Base-by-base conservation (phyloP, 1,140 invertebrate species). In the Ceratosolen fusciceps region DNA sequence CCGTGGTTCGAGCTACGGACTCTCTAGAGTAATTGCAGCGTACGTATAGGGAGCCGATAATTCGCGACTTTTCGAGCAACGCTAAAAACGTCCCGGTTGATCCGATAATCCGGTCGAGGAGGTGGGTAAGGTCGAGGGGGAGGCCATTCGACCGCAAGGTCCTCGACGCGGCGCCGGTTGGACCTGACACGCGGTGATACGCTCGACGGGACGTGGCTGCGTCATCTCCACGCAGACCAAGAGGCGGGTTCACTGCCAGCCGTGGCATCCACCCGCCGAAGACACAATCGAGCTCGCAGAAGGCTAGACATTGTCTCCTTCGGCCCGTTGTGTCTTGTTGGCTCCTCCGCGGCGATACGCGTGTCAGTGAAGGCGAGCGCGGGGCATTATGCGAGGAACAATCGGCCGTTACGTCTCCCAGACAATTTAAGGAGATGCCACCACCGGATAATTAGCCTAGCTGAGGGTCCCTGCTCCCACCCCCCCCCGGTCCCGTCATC, bases 341-440 rank as follows among this genome's bases (percentile, higher is more conserved):
- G 47, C 34, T 62, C 58, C 29, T 54, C n/a, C 54, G 39, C 56
- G 73, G 26, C 37, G 54, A n/a, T 76, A 68, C 77, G 71, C 67
- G 81, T 78, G 72, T 26, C 72, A 62, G 80, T 47, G 58, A 75
- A 74, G 71, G 80, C 49, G 79, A 81, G 79, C 80, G 79, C 80
- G 80, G 80, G 60, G 73, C 26, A 83, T 84, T 56, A 75, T 49
- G 24, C 58, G 43, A 67, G 75, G 74, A 80, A 82, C 81, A 82
- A 83, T 82, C 52, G 81, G 21, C 37, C 82, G 78, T 75, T 80
- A 82, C 54, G 56, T 60, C 43, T 12, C 16, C 24, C 56, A 49
- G 60, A 60, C 54, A 60, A 74, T 74, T 74, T 74, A 75, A 75
- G 58, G 58, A 74, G 72, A 47, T 21, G 21, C 37, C 26, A 60